A percentile compares a stretch with the other conserved stretches of the same genome.
Conservation (phyloP, 1,140 invertebrate genomes). For the Ceratoteleas bidentatus region DNA sequence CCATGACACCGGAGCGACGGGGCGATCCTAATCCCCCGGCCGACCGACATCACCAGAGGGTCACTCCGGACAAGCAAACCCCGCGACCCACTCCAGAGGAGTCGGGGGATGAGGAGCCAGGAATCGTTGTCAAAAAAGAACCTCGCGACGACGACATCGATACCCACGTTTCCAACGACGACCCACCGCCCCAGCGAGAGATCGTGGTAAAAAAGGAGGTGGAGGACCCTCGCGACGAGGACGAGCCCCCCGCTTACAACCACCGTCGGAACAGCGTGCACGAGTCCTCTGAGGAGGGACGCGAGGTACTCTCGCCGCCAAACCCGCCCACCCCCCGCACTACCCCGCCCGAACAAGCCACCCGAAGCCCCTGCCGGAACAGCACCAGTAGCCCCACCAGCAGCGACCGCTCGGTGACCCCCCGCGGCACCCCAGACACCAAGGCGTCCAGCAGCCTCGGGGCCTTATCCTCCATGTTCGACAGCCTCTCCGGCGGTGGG, state of each 20-base stretch:
- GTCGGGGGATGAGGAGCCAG: slow-evolving; percentile 78
- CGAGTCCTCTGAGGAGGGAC: slow-evolving; percentile 72
- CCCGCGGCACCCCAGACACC: slow-evolving; percentile 86
- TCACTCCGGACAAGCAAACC: slow-evolving; percentile 87
- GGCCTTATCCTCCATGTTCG: slow-evolving; percentile 94
- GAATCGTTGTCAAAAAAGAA: slow-evolving; percentile 78
- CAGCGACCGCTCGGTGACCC: slow-evolving; percentile 88
- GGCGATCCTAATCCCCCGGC: slow-evolving; percentile 84
- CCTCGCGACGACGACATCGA: slow-evolving; percentile 77
- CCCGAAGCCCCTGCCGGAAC: slow-evolving; percentile 83
- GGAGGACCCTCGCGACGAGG: slow-evolving; percentile 77
- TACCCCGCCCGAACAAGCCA: slow-evolving; percentile 72
- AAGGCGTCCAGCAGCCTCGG: slow-evolving; percentile 88
- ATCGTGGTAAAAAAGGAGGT: slow-evolving; percentile 79
- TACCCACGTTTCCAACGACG: slow-evolving; percentile 68
- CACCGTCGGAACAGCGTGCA: slow-evolving; percentile 74
- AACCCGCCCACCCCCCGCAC: slow-evolving; percentile 82
- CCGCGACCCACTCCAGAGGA: slow-evolving; percentile 74
- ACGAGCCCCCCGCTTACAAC: slow-evolving; percentile 74
- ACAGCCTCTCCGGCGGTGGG: slow-evolving; percentile 86
- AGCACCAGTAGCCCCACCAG: slow-evolving; percentile 86
- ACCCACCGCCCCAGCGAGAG: slow-evolving; percentile 69
- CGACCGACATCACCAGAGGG: slow-evolving; percentile 83
- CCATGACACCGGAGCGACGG: slow-evolving; percentile 89
- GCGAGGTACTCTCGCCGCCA: slow-evolving; percentile 80